These are phyloP conservation scores for Falco punctatus DNA, from an alignment of 2,113 vertebrate species.

Conservation along the genomic window DNA sequence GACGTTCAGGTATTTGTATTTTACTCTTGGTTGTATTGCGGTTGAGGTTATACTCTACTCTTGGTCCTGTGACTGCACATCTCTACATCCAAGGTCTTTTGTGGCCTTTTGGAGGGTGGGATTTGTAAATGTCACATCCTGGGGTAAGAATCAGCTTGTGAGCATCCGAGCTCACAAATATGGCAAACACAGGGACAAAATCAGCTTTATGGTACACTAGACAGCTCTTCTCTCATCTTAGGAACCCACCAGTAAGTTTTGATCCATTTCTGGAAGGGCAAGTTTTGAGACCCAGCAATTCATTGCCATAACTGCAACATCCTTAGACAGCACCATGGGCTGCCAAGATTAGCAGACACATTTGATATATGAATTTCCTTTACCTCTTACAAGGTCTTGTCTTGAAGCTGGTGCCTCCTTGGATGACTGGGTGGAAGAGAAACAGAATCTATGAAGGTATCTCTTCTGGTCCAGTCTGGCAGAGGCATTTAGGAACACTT, in stretches of 20 bases:
- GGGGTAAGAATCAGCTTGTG: neutral
- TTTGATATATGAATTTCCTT: neutral
- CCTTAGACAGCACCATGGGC: neutral
- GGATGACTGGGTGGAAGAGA: neutral
- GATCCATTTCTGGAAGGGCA: neutral
- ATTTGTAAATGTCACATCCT: neutral
- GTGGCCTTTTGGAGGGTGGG: neutral
- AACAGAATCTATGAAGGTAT: neutral
- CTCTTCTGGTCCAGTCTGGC: neutral
- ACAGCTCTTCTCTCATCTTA: neutral
- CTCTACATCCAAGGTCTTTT: neutral
- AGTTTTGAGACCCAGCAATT: neutral
- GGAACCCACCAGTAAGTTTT: neutral
- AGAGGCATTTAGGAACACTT: neutral
- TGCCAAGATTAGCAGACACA: neutral
- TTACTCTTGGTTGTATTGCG: neutral
- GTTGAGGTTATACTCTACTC: neutral
- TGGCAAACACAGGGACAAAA: neutral
- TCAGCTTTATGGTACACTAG: neutral
- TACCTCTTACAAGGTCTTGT: neutral
- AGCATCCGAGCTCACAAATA: neutral
- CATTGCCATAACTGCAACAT: conserved; percentile 15
- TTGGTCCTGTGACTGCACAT: neutral
- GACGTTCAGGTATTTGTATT: neutral
- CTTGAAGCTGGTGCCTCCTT: neutral